Percentiles rank a stretch among this genome's conserved stretches.
phyloP scores from a whole-genome alignment of 2,113 vertebrate species.

The Willisornis vidua region DNA sequence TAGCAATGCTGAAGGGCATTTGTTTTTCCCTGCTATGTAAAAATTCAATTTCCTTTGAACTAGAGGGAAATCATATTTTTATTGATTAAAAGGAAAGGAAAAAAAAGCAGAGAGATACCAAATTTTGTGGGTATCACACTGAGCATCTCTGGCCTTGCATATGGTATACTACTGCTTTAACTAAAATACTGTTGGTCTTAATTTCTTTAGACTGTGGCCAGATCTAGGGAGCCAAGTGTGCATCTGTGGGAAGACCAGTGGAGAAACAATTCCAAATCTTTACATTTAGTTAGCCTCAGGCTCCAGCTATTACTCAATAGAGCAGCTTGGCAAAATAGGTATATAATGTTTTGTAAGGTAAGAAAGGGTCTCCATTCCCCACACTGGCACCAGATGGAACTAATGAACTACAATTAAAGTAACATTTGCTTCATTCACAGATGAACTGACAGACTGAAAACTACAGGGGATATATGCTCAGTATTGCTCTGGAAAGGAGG shows the following conservation, averaged over 20 bases:
- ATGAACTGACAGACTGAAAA: neutral
- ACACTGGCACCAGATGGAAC: conserved; percentile 7
- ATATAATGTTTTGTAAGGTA: neutral
- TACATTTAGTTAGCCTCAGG: neutral
- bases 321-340: conserved; percentile 6
- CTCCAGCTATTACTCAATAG: neutral
- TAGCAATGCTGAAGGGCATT: conserved; percentile 51
- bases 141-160: conserved; percentile 14
- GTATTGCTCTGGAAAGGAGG: neutral
- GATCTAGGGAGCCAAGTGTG: neutral
- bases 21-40: conserved; percentile 50
- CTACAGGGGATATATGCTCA: neutral
- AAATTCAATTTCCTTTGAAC: conserved; percentile 57
- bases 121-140: conserved; percentile 1
- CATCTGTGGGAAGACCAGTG: neutral
- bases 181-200: conserved; percentile 6
- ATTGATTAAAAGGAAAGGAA: conserved; percentile 18
- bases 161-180: conserved; percentile 9
- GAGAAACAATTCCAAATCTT: neutral
- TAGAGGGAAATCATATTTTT: conserved; percentile 49
- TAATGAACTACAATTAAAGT: conserved; percentile 20
- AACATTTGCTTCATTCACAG: neutral
- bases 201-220: conserved; percentile 16
- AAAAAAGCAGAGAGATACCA: conserved; percentile 41
- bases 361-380: neutral